Conservation (phyloP, 2,888 invertebrate genomes). For the Drosophila kokeensis region DNA sequence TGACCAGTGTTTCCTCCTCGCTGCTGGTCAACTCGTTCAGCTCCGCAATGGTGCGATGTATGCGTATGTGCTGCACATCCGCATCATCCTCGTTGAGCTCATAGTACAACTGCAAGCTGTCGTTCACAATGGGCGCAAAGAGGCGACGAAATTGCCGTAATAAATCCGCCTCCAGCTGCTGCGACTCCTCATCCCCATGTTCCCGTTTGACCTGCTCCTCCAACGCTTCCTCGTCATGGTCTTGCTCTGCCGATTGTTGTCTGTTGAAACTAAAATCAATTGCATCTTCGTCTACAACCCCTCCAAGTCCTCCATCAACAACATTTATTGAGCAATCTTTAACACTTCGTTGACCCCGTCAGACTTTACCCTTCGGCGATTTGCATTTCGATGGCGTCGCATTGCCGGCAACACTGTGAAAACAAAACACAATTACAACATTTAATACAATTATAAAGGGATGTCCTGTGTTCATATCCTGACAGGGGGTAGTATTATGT, state of each 20-base stretch:
- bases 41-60: conserved; percentile 78
- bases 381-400: conserved; percentile 83
- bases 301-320: conserved; percentile 69
- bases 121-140: conserved; percentile 71
- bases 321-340: conserved; percentile 84
- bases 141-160: conserved; percentile 74
- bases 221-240: not conserved
- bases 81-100: conserved; percentile 56
- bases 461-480: not conserved
- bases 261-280: conserved; percentile 69
- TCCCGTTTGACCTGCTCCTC: conserved; percentile 1
- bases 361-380: conserved; percentile 84
- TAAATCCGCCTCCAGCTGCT: conserved; percentile 36
- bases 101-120: conserved; percentile 68
- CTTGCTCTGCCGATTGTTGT: conserved; percentile 41
- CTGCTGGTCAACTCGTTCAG: conserved; percentile 69
- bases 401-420: conserved; percentile 50
- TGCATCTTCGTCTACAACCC: conserved; percentile 54
- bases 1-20: conserved; percentile 62
- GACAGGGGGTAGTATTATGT: not conserved
- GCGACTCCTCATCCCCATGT: conserved; percentile 4
- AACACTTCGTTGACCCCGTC: conserved; percentile 85
- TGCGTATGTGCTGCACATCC: conserved; percentile 68
- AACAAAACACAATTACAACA: not conserved
- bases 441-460: not conserved